Evolutionary conservation across 2,888 invertebrate genomes (phyloP).

Genomic region (Phorcus lineatus): DNA sequence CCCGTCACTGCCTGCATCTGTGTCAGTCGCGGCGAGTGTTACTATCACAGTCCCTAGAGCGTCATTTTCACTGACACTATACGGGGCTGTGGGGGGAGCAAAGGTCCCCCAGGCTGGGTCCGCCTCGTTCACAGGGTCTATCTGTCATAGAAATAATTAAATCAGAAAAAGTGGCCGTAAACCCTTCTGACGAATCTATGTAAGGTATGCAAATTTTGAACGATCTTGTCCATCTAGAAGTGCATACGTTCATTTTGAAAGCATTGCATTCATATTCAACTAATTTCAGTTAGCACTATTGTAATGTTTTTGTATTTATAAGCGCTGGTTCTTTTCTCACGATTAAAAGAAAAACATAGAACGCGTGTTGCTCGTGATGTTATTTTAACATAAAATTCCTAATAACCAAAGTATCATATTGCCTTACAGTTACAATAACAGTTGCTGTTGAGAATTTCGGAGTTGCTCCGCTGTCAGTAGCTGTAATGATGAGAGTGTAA

Average conservation of each 20-base stretch:
- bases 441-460: conserved; percentile 43
- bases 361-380: too few relatives aligned
- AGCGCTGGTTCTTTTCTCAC: too few relatives aligned
- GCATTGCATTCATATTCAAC: too few relatives aligned
- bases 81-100: conserved; percentile 27
- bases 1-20: conserved; percentile 35
- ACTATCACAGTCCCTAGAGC: conserved; percentile 31
- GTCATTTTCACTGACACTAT: conserved; percentile 38
- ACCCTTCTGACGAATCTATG: too few relatives aligned
- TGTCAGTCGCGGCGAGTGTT: conserved; percentile 43
- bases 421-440: conserved; percentile 52
- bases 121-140: conserved; percentile 26
- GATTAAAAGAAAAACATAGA: too few relatives aligned
- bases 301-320: too few relatives aligned
- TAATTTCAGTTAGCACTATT: too few relatives aligned
- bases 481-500: conserved; percentile 52
- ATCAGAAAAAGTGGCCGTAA: too few relatives aligned
- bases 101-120: conserved; percentile 35
- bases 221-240: too few relatives aligned
- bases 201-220: too few relatives aligned
- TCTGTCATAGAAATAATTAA: neutral
- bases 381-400: too few relatives aligned
- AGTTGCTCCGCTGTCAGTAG: conserved; percentile 46
- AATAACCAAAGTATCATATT: neutral
- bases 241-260: too few relatives aligned